Base-by-base conservation (phyloP, 2,113 vertebrate species). In the Burhinus bistriatus region DNA sequence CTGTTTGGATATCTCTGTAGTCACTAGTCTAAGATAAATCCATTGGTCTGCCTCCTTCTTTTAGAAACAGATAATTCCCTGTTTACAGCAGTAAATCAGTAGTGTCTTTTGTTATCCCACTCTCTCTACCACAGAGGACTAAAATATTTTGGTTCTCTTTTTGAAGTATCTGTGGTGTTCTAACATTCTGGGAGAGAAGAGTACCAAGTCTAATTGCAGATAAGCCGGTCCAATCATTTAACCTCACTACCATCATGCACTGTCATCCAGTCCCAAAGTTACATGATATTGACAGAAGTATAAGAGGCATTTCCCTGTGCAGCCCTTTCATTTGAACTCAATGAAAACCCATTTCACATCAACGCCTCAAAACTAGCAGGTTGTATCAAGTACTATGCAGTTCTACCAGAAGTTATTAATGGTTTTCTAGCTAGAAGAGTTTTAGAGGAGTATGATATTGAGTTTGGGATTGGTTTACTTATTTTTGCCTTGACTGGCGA, bases 131-230 rank as follows among this genome's bases (percentile, higher is more conserved):
- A 52, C 14, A 42, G 45, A 38, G 26, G 14, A 47, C 45, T 18
- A 42, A 81, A 87, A 22, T n/a, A 19, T 20, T 88, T 73, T 81
- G 1, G 29, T 66, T 91, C 32, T 83, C 32, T 58, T 73, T 61
- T 52, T 44, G 52, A 91, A 81, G 26, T 70, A 54, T 36, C 15
- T 42, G 7, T 14, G 45, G 12, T 10, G 7, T 58, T 51, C 9
- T 2, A 73, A 65, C 16, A 51, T 65, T 58, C 25, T 49, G 2
- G 9, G 17, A 54, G 58, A 54, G 59, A 77, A 65, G 55, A 80
- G 18, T 26, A 36, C 16, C 0, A 0, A 69, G 15, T 51, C 59
- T 49, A 72, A 30, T 15, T 0, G 0, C 27, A 77, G 58, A 68
- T 47, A 72, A 84, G 11, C 34, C 49, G 36, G n/a, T 23, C 12